These are phyloP conservation scores for Pomacea canaliculata DNA, from an alignment of 2,888 invertebrate genomes.

Conservation along the genomic window DNA sequence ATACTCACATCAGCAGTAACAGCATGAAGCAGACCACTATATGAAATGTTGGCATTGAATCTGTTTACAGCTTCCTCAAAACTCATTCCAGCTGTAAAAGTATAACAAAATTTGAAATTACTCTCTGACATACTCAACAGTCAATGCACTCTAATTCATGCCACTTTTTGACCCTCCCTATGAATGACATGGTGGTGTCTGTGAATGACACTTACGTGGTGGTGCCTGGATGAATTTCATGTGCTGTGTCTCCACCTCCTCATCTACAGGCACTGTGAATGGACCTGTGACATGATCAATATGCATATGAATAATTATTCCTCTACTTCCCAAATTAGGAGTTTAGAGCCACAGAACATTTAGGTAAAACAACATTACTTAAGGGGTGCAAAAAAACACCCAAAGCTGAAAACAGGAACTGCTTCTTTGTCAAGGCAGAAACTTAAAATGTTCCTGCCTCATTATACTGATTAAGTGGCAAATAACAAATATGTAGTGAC, in stretches of 20 bases:
- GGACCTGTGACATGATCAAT: conserved; percentile 74
- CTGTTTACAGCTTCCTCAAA: conserved; percentile 88
- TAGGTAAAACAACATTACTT: background rate
- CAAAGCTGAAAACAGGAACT: background rate
- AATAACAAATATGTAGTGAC: too few species aligned
- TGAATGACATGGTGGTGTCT: too few species aligned
- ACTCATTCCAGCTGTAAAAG: conserved; percentile 73
- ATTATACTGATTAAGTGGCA: too few species aligned
- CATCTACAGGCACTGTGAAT: conserved; percentile 85
- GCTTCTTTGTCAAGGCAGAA: too few species aligned
- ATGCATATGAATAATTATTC: background rate
- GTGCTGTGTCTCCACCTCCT: conserved; percentile 93
- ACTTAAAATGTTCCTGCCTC: too few species aligned
- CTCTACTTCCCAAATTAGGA: background rate
- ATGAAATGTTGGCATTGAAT: conserved; percentile 97
- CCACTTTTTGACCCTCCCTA: too few species aligned
- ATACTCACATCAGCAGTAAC: conserved; percentile 92
- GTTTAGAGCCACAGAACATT: background rate
- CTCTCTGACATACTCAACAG: background rate
- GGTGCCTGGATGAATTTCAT: conserved; percentile 82
- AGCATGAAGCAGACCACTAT: conserved; percentile 96
- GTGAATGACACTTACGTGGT: conserved; percentile 67
- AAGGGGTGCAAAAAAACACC: background rate
- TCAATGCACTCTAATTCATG: too few species aligned
- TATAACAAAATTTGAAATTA: background rate